Evolutionary conservation across 2,888 invertebrate genomes (phyloP), one percentile per base, ranked within the genome.

Genomic region (Athetis lepigone): DNA sequence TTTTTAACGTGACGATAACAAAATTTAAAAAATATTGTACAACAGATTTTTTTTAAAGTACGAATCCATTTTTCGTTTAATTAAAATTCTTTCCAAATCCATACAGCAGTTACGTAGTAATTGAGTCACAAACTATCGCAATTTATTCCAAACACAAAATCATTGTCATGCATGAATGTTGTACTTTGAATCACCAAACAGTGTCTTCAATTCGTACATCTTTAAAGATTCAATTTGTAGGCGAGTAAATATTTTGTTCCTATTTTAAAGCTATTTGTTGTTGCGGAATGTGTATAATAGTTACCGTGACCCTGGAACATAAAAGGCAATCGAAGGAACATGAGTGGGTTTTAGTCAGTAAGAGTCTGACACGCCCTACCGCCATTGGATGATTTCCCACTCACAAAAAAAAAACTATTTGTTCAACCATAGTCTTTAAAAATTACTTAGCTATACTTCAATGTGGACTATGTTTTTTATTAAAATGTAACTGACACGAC

Each of bases 131-230:
- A 18, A 51, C n/a, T 27, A 8, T 29, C 36, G 37, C 16, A 55
- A 64, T 64, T 37, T 43, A 63, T 62, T 63, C 63, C 37, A 6
- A 29, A 25, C 45, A 54, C 52, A 64, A 64, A 29, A 37, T 45
- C 23, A 29, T 8, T 23, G 64, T 39, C 65, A 45, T 64, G 64
- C 23, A 64, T 63, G 37, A 55, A 64, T 63, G 54, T 45, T 18
- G 27, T 6, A 18, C 8, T 11, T 23, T 43, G 52, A 63, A 52
- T 62, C 36, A 43, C 18, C 18, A 37, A 52, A 43, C 8, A 23
- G 11, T 42, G 6, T 43, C 13, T 58, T 23, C 23, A 45, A 27
- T 58, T 43, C 13, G 4, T 23, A 23, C 29, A 19, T 13, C 7
- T 13, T 23, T 39, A 23, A 13, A 9, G 42, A 42, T 61, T 33